Conservation (phyloP, 2,888 invertebrate species). For the Agrotis clavis region DNA sequence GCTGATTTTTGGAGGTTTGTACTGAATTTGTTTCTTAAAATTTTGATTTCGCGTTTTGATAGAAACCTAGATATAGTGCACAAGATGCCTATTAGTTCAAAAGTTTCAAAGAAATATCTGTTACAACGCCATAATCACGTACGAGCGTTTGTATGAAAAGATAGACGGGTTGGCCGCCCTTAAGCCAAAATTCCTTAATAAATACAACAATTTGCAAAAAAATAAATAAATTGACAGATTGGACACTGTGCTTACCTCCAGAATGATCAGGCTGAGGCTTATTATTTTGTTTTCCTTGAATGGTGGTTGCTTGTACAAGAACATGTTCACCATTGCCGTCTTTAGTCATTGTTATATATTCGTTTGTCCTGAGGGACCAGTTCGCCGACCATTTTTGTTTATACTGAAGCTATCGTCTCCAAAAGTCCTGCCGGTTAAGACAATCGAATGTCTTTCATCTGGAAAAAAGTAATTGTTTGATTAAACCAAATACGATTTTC, state of each 20-base stretch:
- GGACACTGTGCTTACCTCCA: conserved; percentile 27
- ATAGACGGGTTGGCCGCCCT: too few species aligned
- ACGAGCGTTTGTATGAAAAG: too few species aligned
- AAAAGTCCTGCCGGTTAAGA: conserved; percentile 27
- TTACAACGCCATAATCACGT: too few species aligned
- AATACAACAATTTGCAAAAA: neutral
- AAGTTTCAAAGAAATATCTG: too few species aligned
- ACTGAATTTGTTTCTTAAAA: too few species aligned
- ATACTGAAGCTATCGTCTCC: conserved; percentile 46
- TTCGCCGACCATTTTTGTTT: neutral
- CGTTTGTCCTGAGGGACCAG: neutral
- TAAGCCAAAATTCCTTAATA: too few species aligned
- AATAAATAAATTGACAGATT: neutral
- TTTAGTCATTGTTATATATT: neutral
- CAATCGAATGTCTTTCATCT: conserved; percentile 1
- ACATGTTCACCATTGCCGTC: neutral
- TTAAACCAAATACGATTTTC: neutral
- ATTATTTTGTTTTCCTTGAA: neutral
- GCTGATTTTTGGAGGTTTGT: too few species aligned
- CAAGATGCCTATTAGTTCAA: too few species aligned
- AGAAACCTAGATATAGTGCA: too few species aligned
- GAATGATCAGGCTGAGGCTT: neutral
- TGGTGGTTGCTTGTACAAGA: neutral
- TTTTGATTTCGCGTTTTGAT: too few species aligned
- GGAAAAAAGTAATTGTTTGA: neutral